phyloP scores from a whole-genome alignment of 2,797 vertebrate genomes.

The Girardinus metallicus region DNA sequence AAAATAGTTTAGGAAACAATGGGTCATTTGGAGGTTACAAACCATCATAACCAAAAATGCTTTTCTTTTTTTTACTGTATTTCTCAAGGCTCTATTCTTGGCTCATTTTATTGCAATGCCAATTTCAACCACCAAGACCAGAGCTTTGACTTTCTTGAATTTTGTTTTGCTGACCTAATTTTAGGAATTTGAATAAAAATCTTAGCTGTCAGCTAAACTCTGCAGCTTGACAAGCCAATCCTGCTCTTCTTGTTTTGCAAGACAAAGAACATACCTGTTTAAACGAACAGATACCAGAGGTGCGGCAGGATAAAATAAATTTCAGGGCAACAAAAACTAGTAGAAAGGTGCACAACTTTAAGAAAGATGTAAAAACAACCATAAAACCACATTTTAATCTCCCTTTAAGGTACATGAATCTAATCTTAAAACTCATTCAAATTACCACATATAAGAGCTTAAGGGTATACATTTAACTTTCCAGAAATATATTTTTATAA shows the following conservation, averaged over 20 bases:
- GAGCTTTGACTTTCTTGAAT: background rate
- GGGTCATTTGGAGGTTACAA: background rate
- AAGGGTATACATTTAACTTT: background rate
- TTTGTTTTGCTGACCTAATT: constrained; percentile 3
- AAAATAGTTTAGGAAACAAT: background rate
- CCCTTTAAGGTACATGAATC: constrained; percentile 1
- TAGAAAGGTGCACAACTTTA: background rate
- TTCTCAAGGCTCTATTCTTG: background rate
- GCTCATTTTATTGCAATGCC: background rate
- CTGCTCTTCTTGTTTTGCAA: constrained; percentile 68
- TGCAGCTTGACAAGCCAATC: constrained; percentile 24
- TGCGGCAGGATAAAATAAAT: background rate
- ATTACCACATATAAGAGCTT: background rate
- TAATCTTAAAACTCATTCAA: background rate
- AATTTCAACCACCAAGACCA: background rate
- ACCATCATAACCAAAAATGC: background rate
- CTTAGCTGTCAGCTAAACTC: background rate
- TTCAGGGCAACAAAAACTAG: background rate
- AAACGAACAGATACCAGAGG: background rate
- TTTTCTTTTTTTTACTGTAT: background rate
- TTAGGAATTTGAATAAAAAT: background rate
- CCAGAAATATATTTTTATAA: background rate
- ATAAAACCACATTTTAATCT: no score
- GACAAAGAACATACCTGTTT: background rate
- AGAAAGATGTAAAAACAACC: background rate